Evolutionary conservation across 2,113 vertebrate species (phyloP).

Genomic region (Pomatorhinus ruficollis): DNA sequence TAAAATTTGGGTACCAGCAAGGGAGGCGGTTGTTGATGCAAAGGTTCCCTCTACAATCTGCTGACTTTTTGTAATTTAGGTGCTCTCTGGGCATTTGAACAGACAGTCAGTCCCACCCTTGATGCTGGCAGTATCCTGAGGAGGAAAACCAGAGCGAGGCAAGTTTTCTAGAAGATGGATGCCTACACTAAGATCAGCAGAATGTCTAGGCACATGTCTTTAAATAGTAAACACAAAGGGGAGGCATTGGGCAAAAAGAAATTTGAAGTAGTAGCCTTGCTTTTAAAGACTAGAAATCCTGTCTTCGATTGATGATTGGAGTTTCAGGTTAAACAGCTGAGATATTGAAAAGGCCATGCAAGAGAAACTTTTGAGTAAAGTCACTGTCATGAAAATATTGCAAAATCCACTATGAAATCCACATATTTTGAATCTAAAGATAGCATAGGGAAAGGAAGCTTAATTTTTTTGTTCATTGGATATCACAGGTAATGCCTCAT

Average conservation of each 20-base stretch:
- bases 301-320: background rate
- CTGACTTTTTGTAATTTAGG: background rate
- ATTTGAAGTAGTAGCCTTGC: background rate
- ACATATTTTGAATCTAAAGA: background rate
- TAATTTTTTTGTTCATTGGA: background rate
- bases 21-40: background rate
- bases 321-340: background rate
- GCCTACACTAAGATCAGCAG: fast-evolving
- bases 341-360: background rate
- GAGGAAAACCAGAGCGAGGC: background rate
- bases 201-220: background rate
- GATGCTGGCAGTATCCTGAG: background rate
- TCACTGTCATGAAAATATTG: background rate
- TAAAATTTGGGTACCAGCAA: background rate
- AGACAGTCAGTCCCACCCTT: background rate
- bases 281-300: background rate
- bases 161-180: background rate
- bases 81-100: background rate
- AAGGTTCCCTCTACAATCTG: background rate
- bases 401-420: background rate
- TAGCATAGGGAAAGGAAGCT: background rate
- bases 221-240: background rate
- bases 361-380: background rate
- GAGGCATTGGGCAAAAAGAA: background rate
- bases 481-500: background rate